Evolutionary conservation across 2,797 vertebrate species (phyloP).

Genomic region (Silurus aristotelis): DNA sequence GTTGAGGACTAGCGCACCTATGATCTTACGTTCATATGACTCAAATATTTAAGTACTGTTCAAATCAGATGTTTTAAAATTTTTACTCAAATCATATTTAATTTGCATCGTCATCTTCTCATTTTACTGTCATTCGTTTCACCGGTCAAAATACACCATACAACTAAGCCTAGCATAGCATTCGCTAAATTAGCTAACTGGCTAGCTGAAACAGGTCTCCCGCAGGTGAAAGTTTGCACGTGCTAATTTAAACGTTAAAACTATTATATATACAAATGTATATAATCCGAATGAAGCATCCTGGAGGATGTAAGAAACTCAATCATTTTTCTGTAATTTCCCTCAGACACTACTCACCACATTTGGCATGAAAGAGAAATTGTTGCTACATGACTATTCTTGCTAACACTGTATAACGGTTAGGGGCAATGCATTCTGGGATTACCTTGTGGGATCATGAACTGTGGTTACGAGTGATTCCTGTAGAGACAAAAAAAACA

Average conservation of each 20-base stretch:
- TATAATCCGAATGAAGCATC: not conserved
- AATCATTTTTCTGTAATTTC: not conserved
- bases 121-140: too few species aligned
- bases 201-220: not conserved
- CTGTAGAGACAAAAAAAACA: slow-evolving; percentile 74
- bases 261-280: not conserved
- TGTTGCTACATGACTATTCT: not conserved
- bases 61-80: too few species aligned
- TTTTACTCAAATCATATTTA: not conserved
- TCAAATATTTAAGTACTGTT: too few species aligned
- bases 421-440: not conserved
- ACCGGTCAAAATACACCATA: not conserved
- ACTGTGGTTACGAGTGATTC: slow-evolving; percentile 77
- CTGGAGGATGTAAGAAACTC: not conserved
- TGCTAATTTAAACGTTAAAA: not conserved
- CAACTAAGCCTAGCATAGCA: too few species aligned
- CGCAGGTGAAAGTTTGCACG: not conserved
- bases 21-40: too few species aligned
- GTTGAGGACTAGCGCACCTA: too few species aligned
- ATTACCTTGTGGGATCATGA: slow-evolving; percentile 74
- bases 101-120: not conserved
- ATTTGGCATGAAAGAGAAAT: not conserved
- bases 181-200: not conserved
- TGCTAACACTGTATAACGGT: too few species aligned
- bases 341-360: not conserved